Evolutionary conservation across 2,888 invertebrate species (phyloP), one percentile per base, ranked within the genome.

Genomic region (Tanaodytes sp.): DNA sequence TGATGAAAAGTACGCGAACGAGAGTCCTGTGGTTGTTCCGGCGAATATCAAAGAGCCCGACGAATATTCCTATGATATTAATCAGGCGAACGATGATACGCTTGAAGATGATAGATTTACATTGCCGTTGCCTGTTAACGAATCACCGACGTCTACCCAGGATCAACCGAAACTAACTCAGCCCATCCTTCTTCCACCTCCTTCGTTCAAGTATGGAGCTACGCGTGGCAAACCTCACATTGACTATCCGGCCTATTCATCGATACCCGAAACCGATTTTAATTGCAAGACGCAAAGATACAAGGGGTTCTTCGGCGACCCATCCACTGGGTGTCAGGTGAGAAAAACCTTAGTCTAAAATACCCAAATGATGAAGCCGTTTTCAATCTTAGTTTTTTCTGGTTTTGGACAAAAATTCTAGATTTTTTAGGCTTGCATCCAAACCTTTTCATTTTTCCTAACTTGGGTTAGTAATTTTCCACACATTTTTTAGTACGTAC

Each of bases 291-390:
- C 92, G 66, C 95, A 95, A 81, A 87, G 95, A 18, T 95, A 95
- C 84, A 95, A 95, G 79, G 95, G 95, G 64, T 95, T 95, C 86
- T 95, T 95, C 78, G 95, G 94, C 2, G 95, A 95, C 86, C 92
- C 94, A 9, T 92, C 93, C 76, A 93, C 95, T 4, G 89, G 91
- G 76, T 95, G 95, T 82, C 95, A 95, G 89, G 93, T 92, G 84
- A 2, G 39, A n/a, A n/a, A n/a, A n/a, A n/a, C n/a, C n/a, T n/a
- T n/a, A n/a, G n/a, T n/a, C 15, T 8, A 27, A 27, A 8, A 8
- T 27, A n/a, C n/a, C n/a, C n/a, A n/a, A n/a, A n/a, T n/a, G n/a
- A n/a, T n/a, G n/a, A n/a, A n/a, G n/a, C n/a, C n/a, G n/a, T n/a
- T n/a, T n/a, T n/a, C n/a, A n/a, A n/a, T n/a, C n/a, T n/a, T n/a